These are phyloP conservation scores for Hypocryptadius cinnamomeus DNA, from an alignment of 2,113 vertebrate genomes.

Conservation along the genomic window DNA sequence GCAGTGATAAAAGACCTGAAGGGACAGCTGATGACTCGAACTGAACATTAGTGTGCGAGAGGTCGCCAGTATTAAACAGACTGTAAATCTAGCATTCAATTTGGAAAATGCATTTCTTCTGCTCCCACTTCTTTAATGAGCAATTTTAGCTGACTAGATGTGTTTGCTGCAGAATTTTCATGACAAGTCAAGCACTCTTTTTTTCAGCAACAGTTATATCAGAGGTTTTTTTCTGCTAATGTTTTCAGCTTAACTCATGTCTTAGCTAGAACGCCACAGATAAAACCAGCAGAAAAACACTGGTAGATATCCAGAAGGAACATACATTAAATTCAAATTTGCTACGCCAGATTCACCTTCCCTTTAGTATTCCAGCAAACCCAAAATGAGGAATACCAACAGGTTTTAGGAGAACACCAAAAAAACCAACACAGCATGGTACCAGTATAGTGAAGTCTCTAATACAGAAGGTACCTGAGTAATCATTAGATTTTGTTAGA, in stretches of 20 bases:
- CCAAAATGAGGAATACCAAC: not conserved
- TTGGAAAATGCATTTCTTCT: conserved; percentile 95
- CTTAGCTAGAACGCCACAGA: not conserved
- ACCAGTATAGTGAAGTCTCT: not conserved
- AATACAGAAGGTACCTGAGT: not conserved
- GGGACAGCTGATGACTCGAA: conserved; percentile 91
- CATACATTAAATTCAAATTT: not conserved
- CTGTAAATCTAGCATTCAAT: conserved; percentile 99
- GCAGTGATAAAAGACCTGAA: conserved; percentile 95
- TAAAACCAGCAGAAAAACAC: conserved; percentile 10
- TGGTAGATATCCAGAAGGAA: not conserved
- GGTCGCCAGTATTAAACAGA: conserved; percentile 86
- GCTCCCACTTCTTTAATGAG: conserved; percentile 91
- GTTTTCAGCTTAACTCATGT: not conserved
- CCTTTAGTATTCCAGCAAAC: not conserved
- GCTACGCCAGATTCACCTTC: not conserved
- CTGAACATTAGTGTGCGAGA: conserved; percentile 93
- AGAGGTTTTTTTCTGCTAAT: not conserved
- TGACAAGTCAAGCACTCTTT: conserved; percentile 61
- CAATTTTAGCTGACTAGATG: conserved; percentile 90
- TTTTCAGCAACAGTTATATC: not conserved
- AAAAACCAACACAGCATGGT: not conserved
- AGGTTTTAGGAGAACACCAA: not conserved
- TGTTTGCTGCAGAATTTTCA: conserved; percentile 77
- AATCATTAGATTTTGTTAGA: not conserved